A percentile compares a stretch with the other conserved stretches of the same genome.
Conservation (phyloP, 2,113 vertebrate species). For the Paedocypris sp. region DNA sequence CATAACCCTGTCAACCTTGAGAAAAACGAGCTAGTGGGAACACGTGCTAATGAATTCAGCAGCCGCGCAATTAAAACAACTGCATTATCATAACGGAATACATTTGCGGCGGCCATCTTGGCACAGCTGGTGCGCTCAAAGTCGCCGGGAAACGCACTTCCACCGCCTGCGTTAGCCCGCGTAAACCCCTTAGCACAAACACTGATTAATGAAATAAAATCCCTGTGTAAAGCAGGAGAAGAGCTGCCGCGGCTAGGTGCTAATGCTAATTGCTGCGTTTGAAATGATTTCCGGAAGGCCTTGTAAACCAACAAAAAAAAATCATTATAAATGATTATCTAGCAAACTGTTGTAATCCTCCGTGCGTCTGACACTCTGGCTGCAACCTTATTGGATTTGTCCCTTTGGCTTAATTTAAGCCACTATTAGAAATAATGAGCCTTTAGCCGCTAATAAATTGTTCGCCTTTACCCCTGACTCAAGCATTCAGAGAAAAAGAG, state of each 20-base stretch:
- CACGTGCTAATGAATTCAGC: slow-evolving; percentile 28
- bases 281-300: slow-evolving; percentile 1
- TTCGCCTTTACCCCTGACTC: slow-evolving; percentile 18
- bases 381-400: slow-evolving; percentile 27
- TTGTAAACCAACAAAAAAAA: slow-evolving; percentile 7
- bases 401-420: slow-evolving; percentile 28
- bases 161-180: background rate
- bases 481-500: background rate
- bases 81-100: slow-evolving; percentile 30
- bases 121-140: slow-evolving; percentile 3
- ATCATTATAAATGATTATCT: slow-evolving; percentile 17
- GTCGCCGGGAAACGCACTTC: background rate
- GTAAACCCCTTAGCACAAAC: background rate
- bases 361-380: slow-evolving; percentile 13
- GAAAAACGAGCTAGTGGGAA: background rate
- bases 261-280: background rate
- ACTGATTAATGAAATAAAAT: background rate
- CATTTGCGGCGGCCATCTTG: background rate
- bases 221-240: background rate
- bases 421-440: slow-evolving; percentile 35
- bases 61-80: slow-evolving; percentile 27
- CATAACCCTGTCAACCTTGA: slow-evolving; percentile 21
- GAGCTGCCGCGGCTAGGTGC: background rate
- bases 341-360: slow-evolving; percentile 9
- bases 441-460: slow-evolving; percentile 30